These are phyloP conservation scores for Urechis unicinctus DNA, from an alignment of 2,888 invertebrate species.

Conservation along the genomic window DNA sequence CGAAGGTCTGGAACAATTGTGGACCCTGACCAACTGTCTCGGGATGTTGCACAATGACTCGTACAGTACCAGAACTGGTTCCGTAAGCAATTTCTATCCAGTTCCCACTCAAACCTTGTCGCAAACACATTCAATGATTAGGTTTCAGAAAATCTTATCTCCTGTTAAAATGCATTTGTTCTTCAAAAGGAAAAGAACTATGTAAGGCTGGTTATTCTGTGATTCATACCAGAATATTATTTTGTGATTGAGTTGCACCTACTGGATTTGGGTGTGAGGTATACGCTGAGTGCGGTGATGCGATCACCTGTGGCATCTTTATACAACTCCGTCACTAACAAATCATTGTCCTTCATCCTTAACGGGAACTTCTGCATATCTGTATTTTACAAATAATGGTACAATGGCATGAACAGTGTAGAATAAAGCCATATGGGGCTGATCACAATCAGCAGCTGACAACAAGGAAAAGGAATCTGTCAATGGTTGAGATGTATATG, in stretches of 20 bases:
- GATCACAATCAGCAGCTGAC: too few relatives aligned
- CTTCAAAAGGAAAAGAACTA: neutral
- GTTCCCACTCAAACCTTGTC: constrained; percentile 89
- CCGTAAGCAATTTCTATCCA: constrained; percentile 99
- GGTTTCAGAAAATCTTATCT: too few relatives aligned
- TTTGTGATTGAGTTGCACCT: constrained; percentile 53
- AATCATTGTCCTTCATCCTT: constrained; percentile 97
- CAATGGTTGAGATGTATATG: too few relatives aligned
- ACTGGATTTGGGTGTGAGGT: constrained; percentile 98
- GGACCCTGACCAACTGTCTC: constrained; percentile 98
- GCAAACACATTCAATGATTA: too few relatives aligned
- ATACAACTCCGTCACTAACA: constrained; percentile 92
- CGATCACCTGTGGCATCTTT: constrained; percentile 86
- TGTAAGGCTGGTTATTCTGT: neutral
- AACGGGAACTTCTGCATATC: constrained; percentile 99
- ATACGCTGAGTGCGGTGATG: constrained; percentile 96
- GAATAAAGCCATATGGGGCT: neutral
- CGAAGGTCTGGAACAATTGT: constrained; percentile 95
- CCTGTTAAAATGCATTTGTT: too few relatives aligned
- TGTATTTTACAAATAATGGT: constrained; percentile 41
- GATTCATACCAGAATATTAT: neutral
- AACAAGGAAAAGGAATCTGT: too few relatives aligned
- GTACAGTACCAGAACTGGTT: constrained; percentile 84
- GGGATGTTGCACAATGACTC: constrained; percentile 97
- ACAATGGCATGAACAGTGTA: neutral